These are phyloP conservation scores for Channallabes apus DNA, from an alignment of 2,797 vertebrate species.

Conservation along the genomic window DNA sequence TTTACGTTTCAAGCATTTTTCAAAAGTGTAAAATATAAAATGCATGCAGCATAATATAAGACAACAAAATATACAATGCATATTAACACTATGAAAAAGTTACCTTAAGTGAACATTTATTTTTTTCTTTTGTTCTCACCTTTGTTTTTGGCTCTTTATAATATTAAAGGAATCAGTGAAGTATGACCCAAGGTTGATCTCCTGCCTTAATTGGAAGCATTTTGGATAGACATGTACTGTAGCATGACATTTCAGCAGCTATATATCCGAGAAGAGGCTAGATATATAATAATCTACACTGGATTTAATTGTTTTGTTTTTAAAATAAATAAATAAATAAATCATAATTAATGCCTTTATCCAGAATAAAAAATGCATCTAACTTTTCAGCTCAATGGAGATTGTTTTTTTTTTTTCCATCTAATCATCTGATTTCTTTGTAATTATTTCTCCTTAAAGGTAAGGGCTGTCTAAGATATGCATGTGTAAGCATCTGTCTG, in stretches of 20 bases:
- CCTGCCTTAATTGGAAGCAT: conserved; percentile 6
- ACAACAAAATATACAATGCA: too few relatives aligned
- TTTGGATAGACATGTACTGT: background rate
- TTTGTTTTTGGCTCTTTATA: background rate
- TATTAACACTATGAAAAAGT: too few relatives aligned
- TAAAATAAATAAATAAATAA: background rate
- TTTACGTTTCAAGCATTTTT: too few relatives aligned
- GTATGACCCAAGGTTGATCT: background rate
- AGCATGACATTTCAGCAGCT: background rate
- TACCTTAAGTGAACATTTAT: background rate
- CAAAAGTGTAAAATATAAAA: too few relatives aligned
- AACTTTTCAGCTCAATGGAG: background rate
- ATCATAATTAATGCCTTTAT: conserved; percentile 24
- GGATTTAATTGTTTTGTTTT: background rate
- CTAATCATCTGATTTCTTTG: conserved; percentile 47
- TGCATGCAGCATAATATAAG: too few relatives aligned
- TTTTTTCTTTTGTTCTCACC: background rate
- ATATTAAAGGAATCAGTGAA: background rate
- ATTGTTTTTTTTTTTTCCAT: conserved; percentile 36
- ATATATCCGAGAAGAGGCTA: background rate
- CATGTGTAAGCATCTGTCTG: background rate
- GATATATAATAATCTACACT: background rate
- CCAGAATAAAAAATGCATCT: conserved; percentile 10
- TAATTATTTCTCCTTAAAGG: conserved; percentile 48
- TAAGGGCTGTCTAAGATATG: conserved; percentile 4